Evolutionary conservation across 2,888 invertebrate genomes (phyloP).

Genomic region (Chloroclystis v-ata): DNA sequence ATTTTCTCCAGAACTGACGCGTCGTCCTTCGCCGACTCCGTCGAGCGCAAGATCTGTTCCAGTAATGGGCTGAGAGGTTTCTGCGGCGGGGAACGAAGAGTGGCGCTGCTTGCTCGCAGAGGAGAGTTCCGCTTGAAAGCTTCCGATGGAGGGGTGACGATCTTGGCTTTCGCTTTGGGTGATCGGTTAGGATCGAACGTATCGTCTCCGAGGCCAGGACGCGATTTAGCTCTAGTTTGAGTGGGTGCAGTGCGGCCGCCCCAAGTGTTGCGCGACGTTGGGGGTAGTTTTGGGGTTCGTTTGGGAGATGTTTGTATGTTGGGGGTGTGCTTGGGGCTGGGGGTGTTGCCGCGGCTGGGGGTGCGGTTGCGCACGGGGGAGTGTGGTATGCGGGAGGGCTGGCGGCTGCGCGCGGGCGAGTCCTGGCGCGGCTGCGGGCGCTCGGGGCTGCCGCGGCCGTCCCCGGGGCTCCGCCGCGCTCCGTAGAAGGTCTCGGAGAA

Average conservation of each 20-base stretch:
- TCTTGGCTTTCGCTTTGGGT: constrained; percentile 70
- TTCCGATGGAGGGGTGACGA: constrained; percentile 38
- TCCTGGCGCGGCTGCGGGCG: constrained; percentile 57
- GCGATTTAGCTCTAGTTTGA: constrained; percentile 57
- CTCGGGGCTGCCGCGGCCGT: constrained; percentile 63
- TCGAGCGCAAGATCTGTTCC: constrained; percentile 84
- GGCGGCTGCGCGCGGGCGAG: constrained; percentile 61
- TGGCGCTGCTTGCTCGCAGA: constrained; percentile 68
- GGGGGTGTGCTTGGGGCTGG: constrained; percentile 64
- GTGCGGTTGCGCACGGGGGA: constrained; percentile 62
- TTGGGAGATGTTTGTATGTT: constrained; percentile 65
- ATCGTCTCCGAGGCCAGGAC: constrained; percentile 62
- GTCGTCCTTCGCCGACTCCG: constrained; percentile 85
- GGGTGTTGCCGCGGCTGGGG: constrained; percentile 62
- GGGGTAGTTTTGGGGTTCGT: constrained; percentile 60
- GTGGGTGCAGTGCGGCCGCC: constrained; percentile 79
- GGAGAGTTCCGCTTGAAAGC: constrained; percentile 75
- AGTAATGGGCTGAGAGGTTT: constrained; percentile 81
- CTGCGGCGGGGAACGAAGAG: constrained; percentile 78
- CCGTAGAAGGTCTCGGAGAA: constrained; percentile 81
- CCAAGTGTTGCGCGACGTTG: constrained; percentile 83
- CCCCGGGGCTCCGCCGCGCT: constrained; percentile 66
- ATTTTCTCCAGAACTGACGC: constrained; percentile 85
- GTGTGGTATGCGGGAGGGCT: constrained; percentile 68
- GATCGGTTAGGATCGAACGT: constrained; percentile 80